Evolutionary conservation across 2,113 vertebrate genomes (phyloP), one percentile per base, ranked within the genome.

Genomic region (Gracilinanus agilis): DNA sequence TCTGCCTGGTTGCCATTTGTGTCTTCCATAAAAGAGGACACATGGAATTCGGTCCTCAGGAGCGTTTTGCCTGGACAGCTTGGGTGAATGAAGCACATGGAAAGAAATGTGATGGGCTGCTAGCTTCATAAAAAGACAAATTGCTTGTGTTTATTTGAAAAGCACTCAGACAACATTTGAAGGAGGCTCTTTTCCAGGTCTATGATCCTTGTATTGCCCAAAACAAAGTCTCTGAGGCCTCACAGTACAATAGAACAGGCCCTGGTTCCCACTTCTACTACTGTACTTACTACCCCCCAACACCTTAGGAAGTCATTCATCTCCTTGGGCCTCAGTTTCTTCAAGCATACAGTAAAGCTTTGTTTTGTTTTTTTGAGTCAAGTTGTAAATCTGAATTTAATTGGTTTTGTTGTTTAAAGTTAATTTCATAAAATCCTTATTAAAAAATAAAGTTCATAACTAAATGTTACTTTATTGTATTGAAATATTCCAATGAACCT

Each of bases 1-100:
- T 98, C 97, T 0, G 89, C 3, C 97, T 98, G 98, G 90, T 96
- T 98, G 34, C 97, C 93, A 0, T 97, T 97, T 1, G 95, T 49
- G 0, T 98, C 98, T 55, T 98, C 97, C 95, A 97, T n/a, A 93
- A 98, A 93, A 0, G 97, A 94, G 75, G 96, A 93, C 11, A 95
- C 89, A 90, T 97, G 98, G 95, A 98, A 95, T 54, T 98, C 96
- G 6, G 98, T 97, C 93, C 96, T 98, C 96, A 98, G 90, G 44
- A 98, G 96, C 12, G 54, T 44, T 16, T 97, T 98, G 93, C 98
- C 95, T 0, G 98, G 91, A 94, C 98, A 98, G 97, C 92, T 98
- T 83, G 12, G 25, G 91, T 0, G 91, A 96, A 95, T 34, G 55
- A 56, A 75, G 67, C 53, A 92, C 90, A 96, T 61, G 55, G 10